Evolutionary conservation across 1,140 invertebrate species (phyloP).

Genomic region (Manduca sexta): DNA sequence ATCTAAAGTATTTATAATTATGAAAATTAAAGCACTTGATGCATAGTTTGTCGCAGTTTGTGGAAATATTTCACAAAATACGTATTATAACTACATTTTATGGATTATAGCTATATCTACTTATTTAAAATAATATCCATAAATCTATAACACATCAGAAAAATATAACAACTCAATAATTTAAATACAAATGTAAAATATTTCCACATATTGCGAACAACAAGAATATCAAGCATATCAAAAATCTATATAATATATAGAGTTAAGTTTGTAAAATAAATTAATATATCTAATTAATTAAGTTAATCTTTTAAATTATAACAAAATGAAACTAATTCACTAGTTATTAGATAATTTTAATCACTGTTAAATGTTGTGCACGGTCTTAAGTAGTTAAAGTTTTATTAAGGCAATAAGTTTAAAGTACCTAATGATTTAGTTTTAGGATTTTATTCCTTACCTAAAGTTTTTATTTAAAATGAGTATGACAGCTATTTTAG

Average conservation of each 20-base stretch:
- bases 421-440: slow-evolving; percentile 24
- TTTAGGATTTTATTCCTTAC: too few relatives aligned
- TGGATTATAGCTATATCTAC: too few relatives aligned
- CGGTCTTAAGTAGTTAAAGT: slow-evolving; percentile 56
- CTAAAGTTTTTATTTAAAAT: too few relatives aligned
- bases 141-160: too few relatives aligned
- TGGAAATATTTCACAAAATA: slow-evolving; percentile 11
- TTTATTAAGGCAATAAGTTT: slow-evolving; percentile 65
- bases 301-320: slow-evolving; percentile 41
- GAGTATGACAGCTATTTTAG: too few relatives aligned
- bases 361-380: slow-evolving; percentile 73
- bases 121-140: too few relatives aligned
- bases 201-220: slow-evolving; percentile 37
- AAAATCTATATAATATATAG: slow-evolving; percentile 33
- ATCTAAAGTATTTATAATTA: slow-evolving; percentile 18
- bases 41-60: slow-evolving; percentile 21
- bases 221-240: slow-evolving; percentile 72
- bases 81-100: too few relatives aligned
- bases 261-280: slow-evolving; percentile 43
- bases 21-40: slow-evolving; percentile 27
- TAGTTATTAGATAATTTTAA: slow-evolving; percentile 65
- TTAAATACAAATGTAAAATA: neutral
- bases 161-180: too few relatives aligned
- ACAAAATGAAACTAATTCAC: slow-evolving; percentile 38
- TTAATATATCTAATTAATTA: slow-evolving; percentile 36